Evolutionary conservation across 1,140 invertebrate genomes (phyloP).

Genomic region (Drosophila sp.): DNA sequence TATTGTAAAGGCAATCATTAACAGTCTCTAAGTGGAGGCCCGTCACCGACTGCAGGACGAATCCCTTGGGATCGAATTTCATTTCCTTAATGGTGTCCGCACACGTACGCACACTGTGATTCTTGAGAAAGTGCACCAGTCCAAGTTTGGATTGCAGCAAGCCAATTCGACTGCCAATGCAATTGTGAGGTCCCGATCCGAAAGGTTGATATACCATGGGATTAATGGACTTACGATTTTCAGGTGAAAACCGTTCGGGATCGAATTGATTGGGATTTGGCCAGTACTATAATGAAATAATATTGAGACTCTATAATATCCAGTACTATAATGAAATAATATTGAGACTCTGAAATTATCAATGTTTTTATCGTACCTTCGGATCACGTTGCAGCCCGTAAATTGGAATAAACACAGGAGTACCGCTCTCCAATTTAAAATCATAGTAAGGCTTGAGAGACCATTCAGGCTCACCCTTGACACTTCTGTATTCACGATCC

Average conservation of each 20-base stretch:
- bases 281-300: constrained; percentile 86
- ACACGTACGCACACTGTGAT: constrained; percentile 62
- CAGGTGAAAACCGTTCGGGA: constrained; percentile 86
- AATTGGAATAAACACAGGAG: constrained; percentile 69
- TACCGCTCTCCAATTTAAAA: constrained; percentile 60
- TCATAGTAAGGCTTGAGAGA: constrained; percentile 68
- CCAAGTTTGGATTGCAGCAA: constrained; percentile 73
- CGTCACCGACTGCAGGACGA: constrained; percentile 57
- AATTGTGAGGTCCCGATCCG: constrained; percentile 90
- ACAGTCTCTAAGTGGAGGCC: constrained; percentile 69
- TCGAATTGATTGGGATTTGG: constrained; percentile 87
- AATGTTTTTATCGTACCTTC: constrained; percentile 52
- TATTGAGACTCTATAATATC: not conserved
- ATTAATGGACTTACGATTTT: constrained; percentile 82
- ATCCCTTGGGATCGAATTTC: constrained; percentile 66
- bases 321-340: constrained; percentile 86
- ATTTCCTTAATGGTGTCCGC: constrained; percentile 52
- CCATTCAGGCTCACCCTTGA: constrained; percentile 47
- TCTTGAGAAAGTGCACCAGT: constrained; percentile 73
- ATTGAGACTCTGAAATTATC: not conserved
- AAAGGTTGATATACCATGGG: constrained; percentile 89
- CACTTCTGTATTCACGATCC: constrained; percentile 60
- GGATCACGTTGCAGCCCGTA: constrained; percentile 74
- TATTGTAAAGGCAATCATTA: constrained; percentile 64
- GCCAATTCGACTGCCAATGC: constrained; percentile 86